These are phyloP conservation scores for Papilio elwesi DNA, from an alignment of 2,888 invertebrate species.

Conservation along the genomic window DNA sequence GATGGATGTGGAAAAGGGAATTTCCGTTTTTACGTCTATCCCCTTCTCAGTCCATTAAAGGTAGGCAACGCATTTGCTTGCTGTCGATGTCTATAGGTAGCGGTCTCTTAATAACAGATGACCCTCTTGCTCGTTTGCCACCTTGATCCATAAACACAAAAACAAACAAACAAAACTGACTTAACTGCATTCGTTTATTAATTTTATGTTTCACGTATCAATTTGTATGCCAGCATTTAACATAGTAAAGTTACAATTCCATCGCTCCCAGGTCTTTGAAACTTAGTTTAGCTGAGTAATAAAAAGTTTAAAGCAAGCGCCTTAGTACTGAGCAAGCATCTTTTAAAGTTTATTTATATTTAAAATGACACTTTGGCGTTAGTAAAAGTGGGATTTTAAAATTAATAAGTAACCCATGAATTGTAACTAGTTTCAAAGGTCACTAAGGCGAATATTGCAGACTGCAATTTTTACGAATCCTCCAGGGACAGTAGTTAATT, in stretches of 20 bases:
- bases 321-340: neutral
- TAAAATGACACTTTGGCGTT: neutral
- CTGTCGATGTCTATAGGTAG: too few relatives aligned
- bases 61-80: too few relatives aligned
- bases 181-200: too few relatives aligned
- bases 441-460: slow-evolving; percentile 14
- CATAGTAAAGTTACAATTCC: neutral
- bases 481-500: slow-evolving; percentile 28
- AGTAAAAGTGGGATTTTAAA: neutral
- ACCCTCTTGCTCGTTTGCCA: too few relatives aligned
- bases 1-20: too few relatives aligned
- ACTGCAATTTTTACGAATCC: slow-evolving; percentile 32
- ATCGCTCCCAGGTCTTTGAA: neutral
- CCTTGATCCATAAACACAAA: too few relatives aligned
- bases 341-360: neutral
- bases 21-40: too few relatives aligned
- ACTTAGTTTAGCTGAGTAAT: neutral
- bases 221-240: neutral
- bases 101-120: too few relatives aligned
- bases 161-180: too few relatives aligned
- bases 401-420: neutral
- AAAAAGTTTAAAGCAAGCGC: neutral
- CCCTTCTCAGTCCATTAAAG: too few relatives aligned
- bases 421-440: slow-evolving; percentile 7
- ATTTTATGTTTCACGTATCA: too few relatives aligned